phyloP scores from a whole-genome alignment of 2,797 vertebrate species.

The Gymnocypris eckloni region DNA sequence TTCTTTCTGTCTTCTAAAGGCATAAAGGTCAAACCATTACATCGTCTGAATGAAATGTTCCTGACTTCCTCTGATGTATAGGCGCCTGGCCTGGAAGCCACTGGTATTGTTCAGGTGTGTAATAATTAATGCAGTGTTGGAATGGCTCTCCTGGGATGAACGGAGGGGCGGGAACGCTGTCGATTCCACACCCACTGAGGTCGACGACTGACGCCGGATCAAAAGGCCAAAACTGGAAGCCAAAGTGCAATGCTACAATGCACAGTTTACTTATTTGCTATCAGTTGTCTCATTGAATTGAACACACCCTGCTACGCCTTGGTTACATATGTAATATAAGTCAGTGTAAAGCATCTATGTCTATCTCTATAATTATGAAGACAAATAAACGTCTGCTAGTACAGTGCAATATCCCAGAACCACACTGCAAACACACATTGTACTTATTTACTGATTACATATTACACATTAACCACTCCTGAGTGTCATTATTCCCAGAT shows the following conservation, averaged over 20 bases:
- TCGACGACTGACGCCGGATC: conserved; percentile 31
- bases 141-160: conserved; percentile 36
- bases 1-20: conserved; percentile 46
- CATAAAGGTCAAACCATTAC: conserved; percentile 75
- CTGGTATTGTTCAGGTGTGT: conserved; percentile 56
- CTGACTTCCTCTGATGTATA: conserved; percentile 66
- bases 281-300: background rate
- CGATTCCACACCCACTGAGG: conserved; percentile 46
- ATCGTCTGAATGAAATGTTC: conserved; percentile 65
- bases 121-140: conserved; percentile 58
- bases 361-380: conserved; percentile 1
- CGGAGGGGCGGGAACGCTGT: conserved; percentile 39
- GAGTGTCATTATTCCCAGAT: conserved; percentile 36
- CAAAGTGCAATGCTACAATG: conserved; percentile 13
- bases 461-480: conserved; percentile 38
- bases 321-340: conserved; percentile 8
- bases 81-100: conserved; percentile 58
- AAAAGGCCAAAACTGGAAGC: conserved; percentile 22
- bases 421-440: conserved; percentile 22
- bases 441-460: conserved; percentile 38
- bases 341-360: conserved; percentile 22
- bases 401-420: conserved; percentile 3
- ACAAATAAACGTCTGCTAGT: background rate
- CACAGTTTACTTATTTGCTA: conserved; percentile 10
- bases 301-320: background rate